These are phyloP conservation scores for Erpetoichthys calabaricus DNA, from an alignment of 2,797 vertebrate species.

Conservation along the genomic window DNA sequence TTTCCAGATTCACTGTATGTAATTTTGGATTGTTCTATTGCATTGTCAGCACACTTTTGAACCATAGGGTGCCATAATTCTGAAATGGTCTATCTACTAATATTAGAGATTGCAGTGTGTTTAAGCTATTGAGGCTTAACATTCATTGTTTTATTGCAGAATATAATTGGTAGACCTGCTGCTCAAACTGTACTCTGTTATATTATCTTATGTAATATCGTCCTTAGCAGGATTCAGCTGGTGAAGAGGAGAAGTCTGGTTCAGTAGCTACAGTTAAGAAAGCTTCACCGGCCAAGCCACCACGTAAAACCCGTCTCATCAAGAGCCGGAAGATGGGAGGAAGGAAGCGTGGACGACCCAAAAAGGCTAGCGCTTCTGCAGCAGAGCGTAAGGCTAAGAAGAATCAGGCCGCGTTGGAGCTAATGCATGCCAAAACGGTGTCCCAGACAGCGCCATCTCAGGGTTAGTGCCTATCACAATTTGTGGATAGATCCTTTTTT, in stretches of 20 bases:
- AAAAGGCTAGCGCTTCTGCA: conserved; percentile 62
- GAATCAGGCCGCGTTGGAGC: conserved; percentile 76
- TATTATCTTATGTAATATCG: not conserved
- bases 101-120: no score
- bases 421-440: conserved; percentile 74
- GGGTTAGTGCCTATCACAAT: conserved; percentile 49
- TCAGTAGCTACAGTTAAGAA: conserved; percentile 59
- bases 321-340: conserved; percentile 85
- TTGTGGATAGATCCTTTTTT: not conserved
- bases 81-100: no score
- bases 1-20: no score
- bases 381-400: conserved; percentile 80
- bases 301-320: conserved; percentile 69
- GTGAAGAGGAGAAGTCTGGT: conserved; percentile 70
- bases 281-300: conserved; percentile 67
- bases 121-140: no score
- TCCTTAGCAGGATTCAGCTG: conserved; percentile 63
- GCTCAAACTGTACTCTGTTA: not conserved
- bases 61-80: no score
- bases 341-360: conserved; percentile 86
- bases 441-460: conserved; percentile 73
- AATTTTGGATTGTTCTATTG: no score
- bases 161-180: no score
- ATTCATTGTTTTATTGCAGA: no score
- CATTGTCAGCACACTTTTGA: no score